A percentile compares a stretch with the other conserved stretches of the same genome.
These are phyloP conservation scores for Lasaia peninsularis DNA, from an alignment of 1,140 invertebrate species.

Conservation along the genomic window DNA sequence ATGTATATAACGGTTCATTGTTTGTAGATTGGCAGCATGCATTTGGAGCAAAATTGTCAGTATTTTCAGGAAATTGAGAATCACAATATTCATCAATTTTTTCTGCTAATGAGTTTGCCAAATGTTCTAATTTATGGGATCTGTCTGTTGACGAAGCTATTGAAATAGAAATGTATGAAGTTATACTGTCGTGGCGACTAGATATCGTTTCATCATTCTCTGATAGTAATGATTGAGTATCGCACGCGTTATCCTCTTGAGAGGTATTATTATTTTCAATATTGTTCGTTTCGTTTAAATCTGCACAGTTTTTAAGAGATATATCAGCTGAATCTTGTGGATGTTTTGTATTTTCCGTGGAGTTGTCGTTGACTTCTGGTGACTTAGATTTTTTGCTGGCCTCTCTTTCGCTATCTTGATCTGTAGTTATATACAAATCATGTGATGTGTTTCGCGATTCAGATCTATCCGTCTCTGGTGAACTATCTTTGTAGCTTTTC, in stretches of 20 bases:
- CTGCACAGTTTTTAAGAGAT: background rate
- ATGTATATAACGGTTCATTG: slow-evolving; percentile 57
- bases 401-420: slow-evolving; percentile 57
- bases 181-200: slow-evolving; percentile 70
- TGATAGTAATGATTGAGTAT: slow-evolving; percentile 57
- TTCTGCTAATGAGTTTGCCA: slow-evolving; percentile 73
- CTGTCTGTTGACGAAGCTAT: slow-evolving; percentile 68
- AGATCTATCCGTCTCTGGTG: slow-evolving; percentile 64
- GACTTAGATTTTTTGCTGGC: slow-evolving; percentile 57
- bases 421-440: slow-evolving; percentile 63
- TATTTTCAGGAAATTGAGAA: slow-evolving; percentile 61
- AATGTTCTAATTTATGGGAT: slow-evolving; percentile 70
- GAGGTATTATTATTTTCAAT: background rate
- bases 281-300: background rate
- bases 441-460: slow-evolving; percentile 51
- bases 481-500: slow-evolving; percentile 67
- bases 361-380: slow-evolving; percentile 55
- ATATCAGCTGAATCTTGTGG: background rate
- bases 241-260: slow-evolving; percentile 34
- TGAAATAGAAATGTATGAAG: slow-evolving; percentile 72
- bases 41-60: slow-evolving; percentile 39
- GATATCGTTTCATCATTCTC: slow-evolving; percentile 68
- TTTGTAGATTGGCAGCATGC: slow-evolving; percentile 41
- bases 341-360: background rate
- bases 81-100: slow-evolving; percentile 77